Conservation (phyloP, 2,797 vertebrate genomes). For the Pantherophis vulpinus region DNA sequence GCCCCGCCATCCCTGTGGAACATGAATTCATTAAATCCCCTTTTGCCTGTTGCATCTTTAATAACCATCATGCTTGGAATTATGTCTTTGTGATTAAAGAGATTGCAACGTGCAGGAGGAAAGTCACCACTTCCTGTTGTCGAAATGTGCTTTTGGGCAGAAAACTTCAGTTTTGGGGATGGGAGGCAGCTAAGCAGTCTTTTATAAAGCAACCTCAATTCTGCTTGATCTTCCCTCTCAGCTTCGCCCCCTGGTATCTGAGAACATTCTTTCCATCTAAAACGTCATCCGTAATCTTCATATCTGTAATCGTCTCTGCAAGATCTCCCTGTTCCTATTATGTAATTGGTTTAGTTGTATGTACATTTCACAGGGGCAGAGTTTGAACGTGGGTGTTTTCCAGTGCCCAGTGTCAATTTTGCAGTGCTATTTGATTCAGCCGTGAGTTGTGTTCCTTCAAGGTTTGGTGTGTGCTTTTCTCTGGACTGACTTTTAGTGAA, state of each 20-base stretch:
- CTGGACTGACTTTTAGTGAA: neutral
- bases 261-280: neutral
- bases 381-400: no score
- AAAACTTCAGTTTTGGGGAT: neutral
- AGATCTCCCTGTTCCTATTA: neutral
- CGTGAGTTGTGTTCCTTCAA: neutral
- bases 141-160: neutral
- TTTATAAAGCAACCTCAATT: no score
- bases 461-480: neutral
- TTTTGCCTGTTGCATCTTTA: no score
- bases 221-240: no score
- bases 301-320: neutral
- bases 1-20: neutral
- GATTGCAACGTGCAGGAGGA: neutral
- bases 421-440: neutral
- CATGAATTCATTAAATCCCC: no score
- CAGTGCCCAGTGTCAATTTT: neutral
- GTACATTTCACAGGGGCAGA: neutral
- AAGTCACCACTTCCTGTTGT: slow-evolving; percentile 24
- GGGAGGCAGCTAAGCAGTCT: no score
- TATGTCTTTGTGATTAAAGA: slow-evolving; percentile 24
- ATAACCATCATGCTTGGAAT: neutral
- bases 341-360: neutral
- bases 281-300: neutral
- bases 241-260: neutral